Evolutionary conservation across 2,113 vertebrate genomes (phyloP).

Genomic region (Chrysochloris asiatica): DNA sequence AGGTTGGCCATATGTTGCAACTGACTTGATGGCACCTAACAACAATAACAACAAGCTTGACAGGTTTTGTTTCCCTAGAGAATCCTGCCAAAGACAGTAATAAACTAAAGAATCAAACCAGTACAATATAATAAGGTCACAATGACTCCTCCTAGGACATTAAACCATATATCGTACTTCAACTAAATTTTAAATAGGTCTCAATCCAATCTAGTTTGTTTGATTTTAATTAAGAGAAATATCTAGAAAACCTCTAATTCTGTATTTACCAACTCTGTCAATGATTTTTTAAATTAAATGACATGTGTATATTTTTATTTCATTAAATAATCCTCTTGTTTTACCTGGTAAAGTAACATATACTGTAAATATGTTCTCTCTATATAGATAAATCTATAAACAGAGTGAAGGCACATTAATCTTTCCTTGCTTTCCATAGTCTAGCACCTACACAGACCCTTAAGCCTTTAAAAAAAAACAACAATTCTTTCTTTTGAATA

Average conservation of each 20-base stretch:
- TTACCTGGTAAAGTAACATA: neutral
- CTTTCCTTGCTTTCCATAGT: neutral
- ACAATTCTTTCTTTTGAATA: neutral
- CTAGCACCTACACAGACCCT: neutral
- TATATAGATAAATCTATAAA: neutral
- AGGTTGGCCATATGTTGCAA: too few relatives aligned
- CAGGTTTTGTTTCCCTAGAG: too few relatives aligned
- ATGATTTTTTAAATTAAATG: neutral
- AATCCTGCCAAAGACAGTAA: neutral
- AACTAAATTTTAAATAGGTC: neutral
- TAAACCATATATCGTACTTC: neutral
- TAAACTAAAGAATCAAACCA: neutral
- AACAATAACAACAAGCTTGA: too few relatives aligned
- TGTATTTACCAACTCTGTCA: neutral
- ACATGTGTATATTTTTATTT: neutral
- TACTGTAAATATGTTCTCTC: neutral
- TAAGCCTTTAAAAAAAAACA: too few relatives aligned
- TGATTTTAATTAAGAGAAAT: conserved; percentile 37
- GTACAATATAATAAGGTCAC: neutral
- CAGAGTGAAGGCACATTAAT: neutral
- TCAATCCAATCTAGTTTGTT: neutral
- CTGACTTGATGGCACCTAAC: too few relatives aligned
- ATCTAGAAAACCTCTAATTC: neutral
- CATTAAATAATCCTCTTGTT: neutral
- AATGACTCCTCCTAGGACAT: neutral